A percentile compares a stretch with the other conserved stretches of the same genome.
These are phyloP conservation scores for Knipowitschia caucasica DNA, from an alignment of 2,797 vertebrate species.

Conservation along the genomic window DNA sequence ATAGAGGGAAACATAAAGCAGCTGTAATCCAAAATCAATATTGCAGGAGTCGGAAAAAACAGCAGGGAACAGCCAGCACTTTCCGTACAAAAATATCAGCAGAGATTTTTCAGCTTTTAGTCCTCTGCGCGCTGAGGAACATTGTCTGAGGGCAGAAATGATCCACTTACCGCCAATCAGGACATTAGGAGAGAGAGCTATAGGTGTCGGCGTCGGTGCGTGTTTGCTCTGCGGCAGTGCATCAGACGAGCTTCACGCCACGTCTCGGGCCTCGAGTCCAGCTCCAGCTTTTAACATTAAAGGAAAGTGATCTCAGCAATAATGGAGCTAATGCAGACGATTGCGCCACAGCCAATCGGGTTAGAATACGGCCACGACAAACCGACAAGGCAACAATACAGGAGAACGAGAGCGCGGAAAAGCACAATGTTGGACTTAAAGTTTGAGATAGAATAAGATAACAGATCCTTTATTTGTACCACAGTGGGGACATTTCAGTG, in stretches of 20 bases:
- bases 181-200: conserved; percentile 73
- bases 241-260: conserved; percentile 64
- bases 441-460: too few species aligned
- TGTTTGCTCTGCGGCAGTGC: conserved; percentile 70
- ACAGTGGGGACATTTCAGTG: too few species aligned
- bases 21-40: conserved; percentile 66
- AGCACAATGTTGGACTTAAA: too few species aligned
- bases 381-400: conserved; percentile 46
- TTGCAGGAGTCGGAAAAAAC: conserved; percentile 50
- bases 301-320: conserved; percentile 87
- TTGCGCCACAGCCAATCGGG: conserved; percentile 79
- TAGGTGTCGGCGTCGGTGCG: conserved; percentile 82
- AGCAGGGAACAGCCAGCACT: conserved; percentile 35
- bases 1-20: conserved; percentile 54
- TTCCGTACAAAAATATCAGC: conserved; percentile 24
- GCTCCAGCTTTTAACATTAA: conserved; percentile 83
- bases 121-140: conserved; percentile 30
- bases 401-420: conserved; percentile 5
- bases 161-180: conserved; percentile 71
- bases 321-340: conserved; percentile 88
- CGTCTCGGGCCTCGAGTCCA: conserved; percentile 75
- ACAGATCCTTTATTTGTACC: too few species aligned
- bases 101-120: conserved; percentile 38
- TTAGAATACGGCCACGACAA: conserved; percentile 67
- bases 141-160: conserved; percentile 59